Base-by-base conservation (phyloP, 2,113 vertebrate genomes). In the Ammodytes marinus region DNA sequence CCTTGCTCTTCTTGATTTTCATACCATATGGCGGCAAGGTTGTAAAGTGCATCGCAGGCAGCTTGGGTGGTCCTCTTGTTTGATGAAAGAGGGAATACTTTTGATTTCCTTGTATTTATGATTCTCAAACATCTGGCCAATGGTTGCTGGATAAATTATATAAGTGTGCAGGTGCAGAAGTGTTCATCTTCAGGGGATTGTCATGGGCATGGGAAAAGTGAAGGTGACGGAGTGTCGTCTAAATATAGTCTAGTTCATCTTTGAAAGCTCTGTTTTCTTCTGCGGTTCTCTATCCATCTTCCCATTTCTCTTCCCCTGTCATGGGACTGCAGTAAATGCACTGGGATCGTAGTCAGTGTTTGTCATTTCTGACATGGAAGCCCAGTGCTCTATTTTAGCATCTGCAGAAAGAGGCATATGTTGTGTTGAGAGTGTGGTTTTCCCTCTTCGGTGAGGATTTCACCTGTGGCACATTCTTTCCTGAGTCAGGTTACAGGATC, bases 61-160 rank as follows among this genome's bases (percentile, higher is more conserved):
- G 52, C 86, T 73, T 92, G 89, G 87, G 92, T 93, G 93, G 90
- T 91, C 91, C 47, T 52, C 37, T 55, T 79, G 78, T 80, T 74
- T 86, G 76, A 88, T 87, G 74, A 69, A 87, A 70, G 72, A 78
- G 50, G 58, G 64, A 76, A 52, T 11, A 2, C 63, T 70, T 74
- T 83, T 50, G 45, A 27, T 45, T 27, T 27, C 39, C 12, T 77
- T 54, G 49, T 66, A 7, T 71, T 27, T 40, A 74, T 55, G 27
- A 27, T 80, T 82, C 75, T 54, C 40, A 8, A 68, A 73, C 86
- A 88, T 88, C 82, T 84, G 86, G 63, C 47, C 27, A 60, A 11
- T 40, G 27, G 77, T 69, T 73, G 11, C 52, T 81, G 52, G 49
- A 49, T 77, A n/a, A 57, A 50, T 63, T 35, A 9, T n/a, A 12